Percentiles rank a stretch among this genome's conserved stretches.
phyloP scores from a whole-genome alignment of 1,140 invertebrate genomes.

The Rhopalosiphum padi region DNA sequence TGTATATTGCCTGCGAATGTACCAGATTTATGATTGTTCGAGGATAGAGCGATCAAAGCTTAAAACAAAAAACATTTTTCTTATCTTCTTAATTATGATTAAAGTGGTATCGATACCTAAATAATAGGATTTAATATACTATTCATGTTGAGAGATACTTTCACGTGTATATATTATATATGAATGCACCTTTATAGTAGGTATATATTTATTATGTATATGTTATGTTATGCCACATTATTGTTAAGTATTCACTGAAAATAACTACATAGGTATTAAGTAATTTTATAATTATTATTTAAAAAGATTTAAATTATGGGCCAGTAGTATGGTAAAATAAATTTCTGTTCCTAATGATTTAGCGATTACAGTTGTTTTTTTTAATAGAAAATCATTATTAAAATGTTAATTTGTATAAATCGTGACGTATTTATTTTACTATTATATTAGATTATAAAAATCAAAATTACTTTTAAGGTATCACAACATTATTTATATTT shows the following conservation, averaged over 20 bases:
- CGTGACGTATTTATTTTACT: background rate
- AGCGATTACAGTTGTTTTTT: background rate
- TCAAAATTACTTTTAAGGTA: background rate
- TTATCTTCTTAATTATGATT: background rate
- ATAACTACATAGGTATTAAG: background rate
- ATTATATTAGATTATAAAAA: background rate
- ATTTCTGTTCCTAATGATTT: background rate
- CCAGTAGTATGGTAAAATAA: background rate
- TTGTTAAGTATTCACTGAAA: background rate
- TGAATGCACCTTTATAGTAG: background rate
- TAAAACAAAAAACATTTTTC: constrained; percentile 8
- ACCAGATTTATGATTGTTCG: background rate
- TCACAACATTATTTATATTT: background rate
- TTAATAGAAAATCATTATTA: no score
- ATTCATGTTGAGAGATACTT: background rate
- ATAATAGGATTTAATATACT: background rate
- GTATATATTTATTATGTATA: background rate
- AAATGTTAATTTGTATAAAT: background rate
- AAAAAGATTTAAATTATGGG: background rate
- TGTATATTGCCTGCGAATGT: background rate
- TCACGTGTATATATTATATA: background rate
- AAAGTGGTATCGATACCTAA: background rate
- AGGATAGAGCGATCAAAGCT: background rate
- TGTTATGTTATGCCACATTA: background rate
- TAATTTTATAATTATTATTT: constrained; percentile 7